Percentiles rank a stretch among this genome's conserved stretches.
Conservation (phyloP, 2,797 vertebrate genomes). For the Cynodonichthys magdalenae region DNA sequence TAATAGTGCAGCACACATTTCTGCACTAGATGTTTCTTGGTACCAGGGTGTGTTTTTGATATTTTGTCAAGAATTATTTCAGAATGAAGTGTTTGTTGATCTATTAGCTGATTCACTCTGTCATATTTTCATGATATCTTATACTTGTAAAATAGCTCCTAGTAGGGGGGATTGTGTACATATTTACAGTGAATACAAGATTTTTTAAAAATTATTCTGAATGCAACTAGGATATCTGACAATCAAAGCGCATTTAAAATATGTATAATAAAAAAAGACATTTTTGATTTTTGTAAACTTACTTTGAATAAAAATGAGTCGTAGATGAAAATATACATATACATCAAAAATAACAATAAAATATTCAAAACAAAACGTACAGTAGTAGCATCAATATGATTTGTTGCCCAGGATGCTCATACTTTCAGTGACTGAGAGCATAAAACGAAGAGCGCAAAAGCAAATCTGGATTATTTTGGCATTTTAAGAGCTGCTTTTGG, state of each 20-base stretch:
- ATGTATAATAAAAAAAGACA: neutral
- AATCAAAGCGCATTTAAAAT: neutral
- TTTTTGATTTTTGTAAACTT: neutral
- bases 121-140: neutral
- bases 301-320: neutral
- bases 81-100: slow-evolving; percentile 37
- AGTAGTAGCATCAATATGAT: neutral
- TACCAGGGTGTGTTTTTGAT: slow-evolving; percentile 25
- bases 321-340: too few relatives aligned
- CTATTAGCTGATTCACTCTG: slow-evolving; percentile 11
- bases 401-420: neutral
- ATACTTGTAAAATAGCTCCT: neutral
- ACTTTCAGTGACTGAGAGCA: neutral
- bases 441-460: slow-evolving; percentile 10
- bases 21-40: neutral
- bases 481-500: slow-evolving; percentile 58
- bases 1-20: slow-evolving; percentile 32
- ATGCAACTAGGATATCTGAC: neutral
- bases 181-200: neutral
- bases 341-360: too few relatives aligned
- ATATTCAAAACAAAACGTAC: too few relatives aligned
- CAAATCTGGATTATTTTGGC: slow-evolving; percentile 3
- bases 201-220: too few relatives aligned
- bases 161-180: too few relatives aligned
- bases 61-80: slow-evolving; percentile 28